These are phyloP conservation scores for Microchirus variegatus DNA, from an alignment of 2,797 vertebrate species.

Conservation along the genomic window DNA sequence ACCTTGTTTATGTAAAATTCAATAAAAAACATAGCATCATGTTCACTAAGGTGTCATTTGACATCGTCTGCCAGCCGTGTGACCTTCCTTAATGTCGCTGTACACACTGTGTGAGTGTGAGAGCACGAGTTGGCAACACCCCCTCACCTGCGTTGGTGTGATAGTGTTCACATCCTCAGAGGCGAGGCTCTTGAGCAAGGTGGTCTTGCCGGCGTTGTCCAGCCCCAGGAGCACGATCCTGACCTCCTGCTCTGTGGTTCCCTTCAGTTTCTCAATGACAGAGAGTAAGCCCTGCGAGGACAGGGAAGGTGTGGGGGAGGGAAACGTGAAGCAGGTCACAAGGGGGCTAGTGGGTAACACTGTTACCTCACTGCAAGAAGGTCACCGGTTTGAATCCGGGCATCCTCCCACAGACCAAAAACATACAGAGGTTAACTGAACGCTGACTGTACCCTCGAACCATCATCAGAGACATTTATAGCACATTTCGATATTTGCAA, in stretches of 20 bases:
- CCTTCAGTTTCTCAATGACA: conserved; percentile 88
- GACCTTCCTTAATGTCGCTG: no score
- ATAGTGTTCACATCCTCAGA: conserved; percentile 90
- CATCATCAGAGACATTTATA: conserved; percentile 1
- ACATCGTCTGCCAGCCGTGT: no score
- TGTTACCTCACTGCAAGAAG: no score
- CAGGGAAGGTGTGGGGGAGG: not conserved
- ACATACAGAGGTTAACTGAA: no score
- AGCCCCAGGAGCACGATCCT: conserved; percentile 89
- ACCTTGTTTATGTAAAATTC: no score
- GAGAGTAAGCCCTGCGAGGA: conserved; percentile 88
- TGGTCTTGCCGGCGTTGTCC: conserved; percentile 93
- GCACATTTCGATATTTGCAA: not conserved
- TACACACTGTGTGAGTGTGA: not conserved
- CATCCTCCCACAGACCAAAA: no score
- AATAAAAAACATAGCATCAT: no score
- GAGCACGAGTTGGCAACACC: not conserved
- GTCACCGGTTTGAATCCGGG: no score
- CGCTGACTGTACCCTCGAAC: no score
- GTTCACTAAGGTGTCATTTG: no score
- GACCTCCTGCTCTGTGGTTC: conserved; percentile 85
- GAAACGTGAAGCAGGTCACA: no score
- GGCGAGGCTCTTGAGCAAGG: conserved; percentile 86
- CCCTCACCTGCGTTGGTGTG: conserved; percentile 88
- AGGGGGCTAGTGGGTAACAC: no score